Percentiles rank a stretch among this genome's conserved stretches.
phyloP scores from a whole-genome alignment of 2,888 invertebrate species.

The Conchocele bisecta region DNA sequence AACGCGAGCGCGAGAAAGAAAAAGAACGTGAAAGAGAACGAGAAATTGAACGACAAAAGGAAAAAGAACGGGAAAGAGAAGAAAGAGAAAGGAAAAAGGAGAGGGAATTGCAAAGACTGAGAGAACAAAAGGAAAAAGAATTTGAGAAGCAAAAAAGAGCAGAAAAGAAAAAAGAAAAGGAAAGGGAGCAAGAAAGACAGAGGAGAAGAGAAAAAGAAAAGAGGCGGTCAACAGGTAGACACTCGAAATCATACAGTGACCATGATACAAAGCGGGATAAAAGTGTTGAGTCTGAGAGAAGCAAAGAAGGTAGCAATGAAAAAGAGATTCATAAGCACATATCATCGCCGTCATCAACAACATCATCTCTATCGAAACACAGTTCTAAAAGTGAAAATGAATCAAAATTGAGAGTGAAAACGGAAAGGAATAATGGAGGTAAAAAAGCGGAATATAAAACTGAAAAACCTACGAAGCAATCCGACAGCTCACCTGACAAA shows the following conservation, averaged over 20 bases:
- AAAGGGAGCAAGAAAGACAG: slow-evolving; percentile 26
- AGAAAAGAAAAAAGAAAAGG: slow-evolving; percentile 21
- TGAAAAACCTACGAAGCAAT: too few species aligned
- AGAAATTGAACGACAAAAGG: slow-evolving; percentile 15
- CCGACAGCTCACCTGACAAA: too few species aligned
- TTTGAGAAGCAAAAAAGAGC: slow-evolving; percentile 43
- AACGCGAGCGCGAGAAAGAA: slow-evolving; percentile 4
- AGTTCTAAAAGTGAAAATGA: too few species aligned
- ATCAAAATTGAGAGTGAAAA: too few species aligned
- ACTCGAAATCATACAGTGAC: slow-evolving; percentile 8
- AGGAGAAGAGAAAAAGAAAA: slow-evolving; percentile 23
- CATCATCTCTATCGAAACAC: too few species aligned
- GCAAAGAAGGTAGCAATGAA: slow-evolving; percentile 16
- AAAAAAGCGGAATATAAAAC: too few species aligned
- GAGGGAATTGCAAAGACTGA: slow-evolving; percentile 9
- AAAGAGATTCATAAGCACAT: too few species aligned
- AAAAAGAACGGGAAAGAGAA: slow-evolving; percentile 15
- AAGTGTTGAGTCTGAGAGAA: slow-evolving; percentile 15
- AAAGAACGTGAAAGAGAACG: too few species aligned
- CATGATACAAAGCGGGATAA: slow-evolving; percentile 10
- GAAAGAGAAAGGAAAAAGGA: slow-evolving; percentile 23
- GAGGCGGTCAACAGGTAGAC: slow-evolving; percentile 27
- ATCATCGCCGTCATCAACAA: too few species aligned
- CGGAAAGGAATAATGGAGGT: too few species aligned
- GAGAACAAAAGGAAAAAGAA: slow-evolving; percentile 9